Percentiles rank a stretch among this genome's conserved stretches.
Evolutionary conservation across 2,113 vertebrate species (phyloP).

Genomic region (Entosphenus tridentatus): DNA sequence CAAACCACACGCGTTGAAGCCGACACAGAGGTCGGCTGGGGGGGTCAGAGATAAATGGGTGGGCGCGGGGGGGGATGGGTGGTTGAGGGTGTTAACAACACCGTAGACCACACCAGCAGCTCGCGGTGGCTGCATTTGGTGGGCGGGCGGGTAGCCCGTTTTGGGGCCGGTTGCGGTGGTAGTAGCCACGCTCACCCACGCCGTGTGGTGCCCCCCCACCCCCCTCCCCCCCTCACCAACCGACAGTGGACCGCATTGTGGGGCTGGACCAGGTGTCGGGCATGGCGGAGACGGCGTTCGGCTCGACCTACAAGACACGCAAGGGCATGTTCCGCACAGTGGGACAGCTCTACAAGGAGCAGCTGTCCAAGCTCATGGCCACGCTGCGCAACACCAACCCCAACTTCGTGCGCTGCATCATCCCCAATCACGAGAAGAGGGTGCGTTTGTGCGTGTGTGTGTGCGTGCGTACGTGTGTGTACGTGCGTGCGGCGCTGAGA

Average conservation of each 20-base stretch:
- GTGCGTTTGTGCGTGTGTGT: conserved; percentile 19
- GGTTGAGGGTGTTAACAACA: no score
- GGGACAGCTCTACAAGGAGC: conserved; percentile 68
- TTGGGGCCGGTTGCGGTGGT: no score
- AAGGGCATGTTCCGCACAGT: conserved; percentile 73
- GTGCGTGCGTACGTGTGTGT: neutral
- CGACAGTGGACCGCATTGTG: conserved; percentile 77
- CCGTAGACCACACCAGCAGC: no score
- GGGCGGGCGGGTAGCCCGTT: no score
- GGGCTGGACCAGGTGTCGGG: conserved; percentile 81
- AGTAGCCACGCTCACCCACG: neutral
- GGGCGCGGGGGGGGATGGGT: neutral
- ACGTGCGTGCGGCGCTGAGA: neutral
- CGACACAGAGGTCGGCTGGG: neutral
- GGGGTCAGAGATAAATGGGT: neutral
- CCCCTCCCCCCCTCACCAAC: neutral
- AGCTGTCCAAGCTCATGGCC: conserved; percentile 61
- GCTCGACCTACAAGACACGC: conserved; percentile 60
- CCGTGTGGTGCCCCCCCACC: neutral
- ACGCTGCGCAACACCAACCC: conserved; percentile 69
- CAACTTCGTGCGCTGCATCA: conserved; percentile 64
- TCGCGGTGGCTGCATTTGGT: no score
- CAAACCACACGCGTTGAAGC: neutral
- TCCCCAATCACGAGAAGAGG: conserved; percentile 65
- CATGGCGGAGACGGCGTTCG: conserved; percentile 66